Evolutionary conservation across 2,888 invertebrate species (phyloP).

Genomic region (Dolichomitus sp.): DNA sequence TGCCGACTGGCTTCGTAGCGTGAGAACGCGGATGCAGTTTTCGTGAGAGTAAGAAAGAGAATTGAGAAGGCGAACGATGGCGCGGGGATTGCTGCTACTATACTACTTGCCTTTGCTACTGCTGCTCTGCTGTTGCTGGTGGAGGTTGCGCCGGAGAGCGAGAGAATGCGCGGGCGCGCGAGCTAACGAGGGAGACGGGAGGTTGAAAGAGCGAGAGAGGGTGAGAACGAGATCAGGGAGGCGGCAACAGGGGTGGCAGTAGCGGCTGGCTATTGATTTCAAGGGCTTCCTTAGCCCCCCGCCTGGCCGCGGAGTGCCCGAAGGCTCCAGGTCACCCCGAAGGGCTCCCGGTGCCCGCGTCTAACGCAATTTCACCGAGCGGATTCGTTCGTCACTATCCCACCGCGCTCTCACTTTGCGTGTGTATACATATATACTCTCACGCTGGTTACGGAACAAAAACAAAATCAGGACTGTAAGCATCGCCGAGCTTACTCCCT

Average conservation of each 20-base stretch:
- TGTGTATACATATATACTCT: not conserved
- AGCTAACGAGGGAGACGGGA: conserved; percentile 26
- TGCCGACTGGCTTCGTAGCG: conserved; percentile 6
- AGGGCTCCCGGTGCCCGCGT: conserved; percentile 78
- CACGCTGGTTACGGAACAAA: conserved; percentile 13
- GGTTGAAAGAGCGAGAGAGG: conserved; percentile 18
- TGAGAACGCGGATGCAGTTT: not conserved
- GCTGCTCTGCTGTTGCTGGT: conserved; percentile 12
- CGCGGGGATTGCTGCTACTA: conserved; percentile 31
- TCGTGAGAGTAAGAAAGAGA: conserved; percentile 52
- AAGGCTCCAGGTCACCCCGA: conserved; percentile 81
- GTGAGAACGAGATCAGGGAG: conserved; percentile 67
- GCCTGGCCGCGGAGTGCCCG: conserved; percentile 78
- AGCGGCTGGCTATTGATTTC: conserved; percentile 86
- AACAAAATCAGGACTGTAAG: conserved; percentile 41
- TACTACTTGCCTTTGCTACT: conserved; percentile 15
- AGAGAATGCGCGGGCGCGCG: conserved; percentile 53
- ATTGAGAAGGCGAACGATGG: conserved; percentile 37
- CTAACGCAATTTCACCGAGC: conserved; percentile 70
- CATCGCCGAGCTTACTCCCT: not conserved
- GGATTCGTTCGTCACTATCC: not conserved
- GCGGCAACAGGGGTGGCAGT: conserved; percentile 81
- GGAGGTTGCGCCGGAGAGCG: conserved; percentile 48
- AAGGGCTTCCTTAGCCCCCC: conserved; percentile 85
- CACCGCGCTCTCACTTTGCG: conserved; percentile 19